Percentiles rank a stretch among this genome's conserved stretches.
These are phyloP conservation scores for Drosophila affinis DNA, from an alignment of 2,888 invertebrate genomes.

Conservation along the genomic window DNA sequence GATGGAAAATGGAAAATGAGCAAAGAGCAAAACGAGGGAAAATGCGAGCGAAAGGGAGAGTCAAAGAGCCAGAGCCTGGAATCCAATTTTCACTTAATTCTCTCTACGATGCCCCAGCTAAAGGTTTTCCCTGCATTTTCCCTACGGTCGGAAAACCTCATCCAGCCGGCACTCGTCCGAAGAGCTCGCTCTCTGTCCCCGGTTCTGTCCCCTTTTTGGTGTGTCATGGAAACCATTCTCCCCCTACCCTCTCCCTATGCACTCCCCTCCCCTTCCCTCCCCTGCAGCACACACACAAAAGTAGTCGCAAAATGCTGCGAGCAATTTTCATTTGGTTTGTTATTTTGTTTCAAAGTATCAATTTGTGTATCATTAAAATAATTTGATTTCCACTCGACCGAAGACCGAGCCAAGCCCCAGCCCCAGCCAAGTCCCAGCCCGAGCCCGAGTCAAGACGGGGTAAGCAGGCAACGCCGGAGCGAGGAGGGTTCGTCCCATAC, in stretches of 20 bases:
- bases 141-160: no score
- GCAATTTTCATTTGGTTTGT: constrained; percentile 79
- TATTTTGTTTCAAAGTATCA: constrained; percentile 80
- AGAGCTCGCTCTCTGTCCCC: background rate
- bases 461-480: background rate
- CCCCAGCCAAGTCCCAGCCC: no score
- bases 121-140: background rate
- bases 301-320: constrained; percentile 67
- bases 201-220: background rate
- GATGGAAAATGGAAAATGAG: constrained; percentile 42
- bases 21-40: constrained; percentile 19
- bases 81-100: constrained; percentile 78
- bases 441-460: background rate
- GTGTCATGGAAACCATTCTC: constrained; percentile 46
- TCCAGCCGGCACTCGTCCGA: background rate
- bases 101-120: constrained; percentile 45
- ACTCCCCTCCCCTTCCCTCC: no score
- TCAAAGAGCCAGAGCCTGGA: constrained; percentile 37
- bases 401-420: background rate
- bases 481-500: background rate
- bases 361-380: constrained; percentile 82
- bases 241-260: no score
- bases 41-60: constrained; percentile 9
- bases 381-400: constrained; percentile 76
- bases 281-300: constrained; percentile 4